phyloP scores from a whole-genome alignment of 2,113 vertebrate genomes.

The Halichoerus grypus region DNA sequence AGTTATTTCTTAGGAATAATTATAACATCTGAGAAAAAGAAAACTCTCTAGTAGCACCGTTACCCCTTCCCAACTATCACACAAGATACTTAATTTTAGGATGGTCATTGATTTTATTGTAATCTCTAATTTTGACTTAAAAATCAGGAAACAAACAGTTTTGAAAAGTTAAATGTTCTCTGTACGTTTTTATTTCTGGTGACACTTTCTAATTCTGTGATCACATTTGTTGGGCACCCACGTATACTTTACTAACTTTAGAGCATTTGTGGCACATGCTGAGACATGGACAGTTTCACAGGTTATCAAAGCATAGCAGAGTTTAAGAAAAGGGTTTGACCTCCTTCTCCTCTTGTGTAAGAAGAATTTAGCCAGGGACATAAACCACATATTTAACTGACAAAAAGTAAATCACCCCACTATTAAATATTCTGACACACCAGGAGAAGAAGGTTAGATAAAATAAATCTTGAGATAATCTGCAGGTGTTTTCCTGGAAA shows the following conservation, averaged over 20 bases:
- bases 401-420: not conserved
- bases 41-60: not conserved
- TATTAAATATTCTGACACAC: slow-evolving; percentile 55
- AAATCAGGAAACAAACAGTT: not conserved
- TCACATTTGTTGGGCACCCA: not conserved
- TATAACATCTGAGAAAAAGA: not conserved
- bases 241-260: not conserved
- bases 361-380: slow-evolving; percentile 21
- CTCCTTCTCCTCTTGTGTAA: not conserved
- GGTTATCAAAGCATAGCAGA: slow-evolving; percentile 1
- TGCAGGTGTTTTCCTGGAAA: not conserved
- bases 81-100: not conserved
- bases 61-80: not conserved
- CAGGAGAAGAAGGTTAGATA: not conserved
- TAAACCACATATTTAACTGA: not conserved
- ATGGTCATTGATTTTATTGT: slow-evolving; percentile 1
- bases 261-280: not conserved
- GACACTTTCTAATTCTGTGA: not conserved
- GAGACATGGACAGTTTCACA: not conserved
- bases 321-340: not conserved
- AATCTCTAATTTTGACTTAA: slow-evolving; percentile 21
- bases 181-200: not conserved
- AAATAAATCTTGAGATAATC: slow-evolving; percentile 14
- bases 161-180: not conserved
- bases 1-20: not conserved